Percentiles rank a stretch among this genome's conserved stretches.
These are phyloP conservation scores for Malacosoma neustria DNA, from an alignment of 2,888 invertebrate genomes.

Conservation along the genomic window DNA sequence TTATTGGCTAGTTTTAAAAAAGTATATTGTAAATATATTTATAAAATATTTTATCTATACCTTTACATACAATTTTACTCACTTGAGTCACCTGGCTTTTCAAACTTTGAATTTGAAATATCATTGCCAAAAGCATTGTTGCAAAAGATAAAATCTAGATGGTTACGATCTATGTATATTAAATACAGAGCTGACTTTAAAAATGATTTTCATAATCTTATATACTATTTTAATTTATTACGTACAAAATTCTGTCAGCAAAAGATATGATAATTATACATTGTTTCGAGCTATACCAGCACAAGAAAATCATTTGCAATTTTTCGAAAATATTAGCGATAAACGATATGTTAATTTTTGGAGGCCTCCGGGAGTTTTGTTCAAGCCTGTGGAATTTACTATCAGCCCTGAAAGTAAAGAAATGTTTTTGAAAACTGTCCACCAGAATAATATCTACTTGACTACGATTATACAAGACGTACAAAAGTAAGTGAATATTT, in stretches of 20 bases:
- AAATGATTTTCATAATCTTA: not conserved
- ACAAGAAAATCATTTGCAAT: constrained; percentile 28
- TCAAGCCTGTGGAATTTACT: constrained; percentile 40
- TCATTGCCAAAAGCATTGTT: no score
- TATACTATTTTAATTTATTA: not conserved
- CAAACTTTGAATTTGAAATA: no score
- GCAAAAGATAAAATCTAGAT: no score
- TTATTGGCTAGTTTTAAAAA: no score
- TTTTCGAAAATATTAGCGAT: constrained; percentile 26
- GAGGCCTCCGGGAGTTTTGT: constrained; percentile 31
- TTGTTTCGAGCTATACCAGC: constrained; percentile 40
- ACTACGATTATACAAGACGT: constrained; percentile 38
- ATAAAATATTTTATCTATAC: no score
- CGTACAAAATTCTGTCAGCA: constrained; percentile 2
- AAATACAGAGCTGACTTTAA: no score
- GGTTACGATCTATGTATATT: no score
- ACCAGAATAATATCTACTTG: constrained; percentile 23
- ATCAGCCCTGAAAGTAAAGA: constrained; percentile 29
- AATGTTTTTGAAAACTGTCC: constrained; percentile 24
- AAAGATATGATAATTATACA: constrained; percentile 33
- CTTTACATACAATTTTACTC: no score
- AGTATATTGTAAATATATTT: no score
- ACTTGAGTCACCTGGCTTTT: no score
- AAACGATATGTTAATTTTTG: constrained; percentile 36
- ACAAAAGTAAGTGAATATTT: constrained; percentile 47